A percentile compares a stretch with the other conserved stretches of the same genome.
Evolutionary conservation across 2,797 vertebrate species (phyloP).

Genomic region (Psittacula derbiana): DNA sequence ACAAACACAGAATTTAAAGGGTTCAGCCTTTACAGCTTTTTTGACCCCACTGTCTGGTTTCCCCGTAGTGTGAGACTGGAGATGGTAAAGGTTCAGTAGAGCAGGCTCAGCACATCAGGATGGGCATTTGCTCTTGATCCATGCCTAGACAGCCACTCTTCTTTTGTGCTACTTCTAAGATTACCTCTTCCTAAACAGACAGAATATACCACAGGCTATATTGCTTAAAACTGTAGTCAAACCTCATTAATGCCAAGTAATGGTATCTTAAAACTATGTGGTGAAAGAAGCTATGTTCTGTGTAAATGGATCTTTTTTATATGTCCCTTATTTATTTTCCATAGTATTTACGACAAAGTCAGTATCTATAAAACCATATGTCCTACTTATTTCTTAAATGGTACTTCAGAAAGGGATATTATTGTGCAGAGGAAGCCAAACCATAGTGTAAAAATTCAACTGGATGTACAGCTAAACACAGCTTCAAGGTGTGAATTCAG

Average conservation of each 20-base stretch:
- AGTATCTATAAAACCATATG: neutral
- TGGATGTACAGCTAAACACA: neutral
- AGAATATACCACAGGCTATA: accelerated
- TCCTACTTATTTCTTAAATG: neutral
- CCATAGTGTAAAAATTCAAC: neutral
- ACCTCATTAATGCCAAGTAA: neutral
- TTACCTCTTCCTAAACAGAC: neutral
- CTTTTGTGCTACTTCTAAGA: neutral
- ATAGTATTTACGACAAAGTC: neutral
- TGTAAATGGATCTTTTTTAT: neutral
- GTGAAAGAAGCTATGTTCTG: neutral
- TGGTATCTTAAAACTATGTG: neutral
- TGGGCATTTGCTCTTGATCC: neutral
- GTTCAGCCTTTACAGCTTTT: neutral
- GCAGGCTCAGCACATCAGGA: neutral
- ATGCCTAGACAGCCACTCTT: neutral
- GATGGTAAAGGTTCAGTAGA: neutral
- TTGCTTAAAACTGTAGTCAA: neutral
- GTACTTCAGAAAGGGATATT: neutral
- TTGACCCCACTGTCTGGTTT: neutral
- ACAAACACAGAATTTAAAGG: neutral
- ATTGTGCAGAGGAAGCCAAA: neutral
- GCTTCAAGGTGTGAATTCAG: neutral
- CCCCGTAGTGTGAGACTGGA: neutral
- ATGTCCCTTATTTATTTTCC: neutral